Conservation (phyloP, 2,888 invertebrate species). For the Volucella inflata region DNA sequence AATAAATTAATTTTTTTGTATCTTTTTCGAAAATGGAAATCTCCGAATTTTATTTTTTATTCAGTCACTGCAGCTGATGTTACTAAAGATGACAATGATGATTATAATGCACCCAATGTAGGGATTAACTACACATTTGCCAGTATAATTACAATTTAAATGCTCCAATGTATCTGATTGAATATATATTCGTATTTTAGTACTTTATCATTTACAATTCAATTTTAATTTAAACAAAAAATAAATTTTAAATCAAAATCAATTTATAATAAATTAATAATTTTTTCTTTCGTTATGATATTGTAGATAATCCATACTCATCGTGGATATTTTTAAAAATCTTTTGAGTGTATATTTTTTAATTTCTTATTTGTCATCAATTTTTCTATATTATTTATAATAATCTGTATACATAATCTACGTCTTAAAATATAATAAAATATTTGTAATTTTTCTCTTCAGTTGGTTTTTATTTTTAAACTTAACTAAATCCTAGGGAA, state of each 20-base stretch:
- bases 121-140: background rate
- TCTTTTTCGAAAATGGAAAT: background rate
- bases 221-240: conserved; percentile 4
- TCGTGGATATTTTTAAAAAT: conserved; percentile 23
- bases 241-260: background rate
- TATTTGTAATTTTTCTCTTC: conserved; percentile 25
- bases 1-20: background rate
- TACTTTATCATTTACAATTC: background rate
- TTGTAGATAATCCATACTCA: background rate
- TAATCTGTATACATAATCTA: conserved; percentile 33
- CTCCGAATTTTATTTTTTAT: conserved; percentile 9
- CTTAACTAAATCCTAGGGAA: conserved; percentile 33
- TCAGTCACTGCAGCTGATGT: background rate
- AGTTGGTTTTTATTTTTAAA: conserved; percentile 44
- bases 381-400: conserved; percentile 14
- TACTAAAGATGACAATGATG: background rate
- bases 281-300: conserved; percentile 1
- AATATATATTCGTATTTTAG: too few relatives aligned
- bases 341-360: conserved; percentile 29
- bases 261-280: background rate
- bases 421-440: conserved; percentile 29
- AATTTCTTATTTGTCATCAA: conserved; percentile 32
- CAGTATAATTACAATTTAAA: background rate
- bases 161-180: background rate
- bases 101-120: conserved; percentile 27